Base-by-base conservation (phyloP, 2,888 invertebrate genomes). In the Drepana falcataria region DNA sequence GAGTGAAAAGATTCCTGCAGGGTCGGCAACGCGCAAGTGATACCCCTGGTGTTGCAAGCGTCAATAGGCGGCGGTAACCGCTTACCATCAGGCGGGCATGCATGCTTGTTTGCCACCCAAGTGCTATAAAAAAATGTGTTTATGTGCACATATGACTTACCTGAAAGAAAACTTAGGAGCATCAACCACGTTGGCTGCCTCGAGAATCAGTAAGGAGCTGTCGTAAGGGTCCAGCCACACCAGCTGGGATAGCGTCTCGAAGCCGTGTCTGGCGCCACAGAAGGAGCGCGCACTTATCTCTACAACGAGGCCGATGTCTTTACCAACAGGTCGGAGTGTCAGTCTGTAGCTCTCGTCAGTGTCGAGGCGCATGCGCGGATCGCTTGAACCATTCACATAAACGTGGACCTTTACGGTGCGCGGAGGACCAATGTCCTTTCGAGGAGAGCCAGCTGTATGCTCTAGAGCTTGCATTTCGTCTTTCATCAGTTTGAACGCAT, bases 211-310 rank as follows among this genome's bases (percentile, higher is more conserved):
- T 52, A 96, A 81, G 2, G 93, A 84, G 2, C 92, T 93, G 0
- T 90, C 89, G 53, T 91, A 91, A 35, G 95, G 95, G 61, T 96
- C 96, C 81, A 94, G 93, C 96, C 96, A 96, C 51, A 95, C 93
- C 63, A 96, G 85, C 72, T 96, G 96, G n/a, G 94, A 94, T 5
- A 96, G 81, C 0, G 96, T 96, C 73, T 96, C 95, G 48, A 96
- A 86, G 0, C 93, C 96, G 71, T 96, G 95, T 0, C 96, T 92
- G 0, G 95, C 95, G 0, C 96, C 96, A 72, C 95, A 95, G 79
- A 94, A 96, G 0, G 94, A 94, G 48, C 92, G 92, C 0, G 95
- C 95, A 0, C 82, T 83, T 48, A 96, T 93, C 59, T 92, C 93
- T 0, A 92, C 94, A 2, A 92, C 82, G n/a, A 95, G 77, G 0